Conservation (phyloP, 2,888 invertebrate species). For the Microctonus aethiopoides region DNA sequence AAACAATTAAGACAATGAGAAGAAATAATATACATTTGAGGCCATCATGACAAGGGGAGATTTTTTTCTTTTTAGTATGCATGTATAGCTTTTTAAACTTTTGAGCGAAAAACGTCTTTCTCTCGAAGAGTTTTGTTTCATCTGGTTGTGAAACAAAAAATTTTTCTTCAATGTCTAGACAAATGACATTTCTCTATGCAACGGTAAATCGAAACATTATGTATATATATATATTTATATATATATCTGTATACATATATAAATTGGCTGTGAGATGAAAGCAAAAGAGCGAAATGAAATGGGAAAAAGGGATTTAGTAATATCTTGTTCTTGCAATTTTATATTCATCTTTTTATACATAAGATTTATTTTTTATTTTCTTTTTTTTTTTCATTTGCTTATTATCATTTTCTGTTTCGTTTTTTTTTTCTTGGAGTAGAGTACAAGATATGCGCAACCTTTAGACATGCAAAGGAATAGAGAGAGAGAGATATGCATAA, state of each 20-base stretch:
- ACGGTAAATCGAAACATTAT: not conserved
- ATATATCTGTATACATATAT: not conserved
- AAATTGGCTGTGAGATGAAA: conserved; percentile 20
- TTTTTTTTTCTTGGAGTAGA: not conserved
- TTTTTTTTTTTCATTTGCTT: not conserved
- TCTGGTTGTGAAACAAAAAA: not conserved
- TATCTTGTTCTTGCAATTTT: conserved; percentile 22
- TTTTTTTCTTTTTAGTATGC: not conserved
- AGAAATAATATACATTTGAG: not conserved
- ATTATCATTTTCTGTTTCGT: not conserved
- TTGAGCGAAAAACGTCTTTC: not conserved
- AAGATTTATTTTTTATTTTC: not conserved
- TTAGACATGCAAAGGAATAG: no score
- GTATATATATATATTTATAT: not conserved
- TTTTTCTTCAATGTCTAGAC: conserved; percentile 20
- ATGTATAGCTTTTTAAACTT: conserved; percentile 11
- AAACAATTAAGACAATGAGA: not conserved
- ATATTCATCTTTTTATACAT: not conserved
- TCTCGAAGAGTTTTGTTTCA: not conserved
- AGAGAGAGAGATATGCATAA: not conserved
- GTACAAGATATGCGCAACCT: no score
- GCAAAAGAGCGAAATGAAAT: not conserved
- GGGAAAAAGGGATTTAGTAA: conserved; percentile 27
- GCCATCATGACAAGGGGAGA: not conserved
- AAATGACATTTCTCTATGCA: not conserved